phyloP scores from a whole-genome alignment of 2,888 invertebrate genomes.

The Pheosia gnoma region DNA sequence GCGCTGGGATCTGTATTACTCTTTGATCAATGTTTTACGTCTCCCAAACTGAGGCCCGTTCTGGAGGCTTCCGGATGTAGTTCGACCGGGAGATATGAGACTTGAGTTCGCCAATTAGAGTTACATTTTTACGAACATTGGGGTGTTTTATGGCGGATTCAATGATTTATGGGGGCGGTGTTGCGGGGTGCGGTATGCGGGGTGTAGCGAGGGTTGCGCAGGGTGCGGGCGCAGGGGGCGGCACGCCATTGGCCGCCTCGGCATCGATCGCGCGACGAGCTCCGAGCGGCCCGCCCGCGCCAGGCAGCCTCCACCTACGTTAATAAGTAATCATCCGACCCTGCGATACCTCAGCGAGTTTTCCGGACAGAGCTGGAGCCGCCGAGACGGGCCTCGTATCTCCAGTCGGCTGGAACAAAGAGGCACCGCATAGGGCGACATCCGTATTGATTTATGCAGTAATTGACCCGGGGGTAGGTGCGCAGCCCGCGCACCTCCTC shows the following conservation, averaged over 20 bases:
- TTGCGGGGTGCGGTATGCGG: slow-evolving; percentile 69
- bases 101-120: slow-evolving; percentile 80
- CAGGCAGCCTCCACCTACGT: slow-evolving; percentile 83
- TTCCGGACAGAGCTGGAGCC: slow-evolving; percentile 79
- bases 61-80: slow-evolving; percentile 61
- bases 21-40: slow-evolving; percentile 78
- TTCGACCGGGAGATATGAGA: slow-evolving; percentile 72
- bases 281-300: slow-evolving; percentile 78
- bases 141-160: slow-evolving; percentile 83
- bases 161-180: slow-evolving; percentile 83
- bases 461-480: slow-evolving; percentile 76
- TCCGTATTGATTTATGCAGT: slow-evolving; percentile 79
- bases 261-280: slow-evolving; percentile 82
- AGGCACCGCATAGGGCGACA: slow-evolving; percentile 73
- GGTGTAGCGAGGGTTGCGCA: slow-evolving; percentile 73
- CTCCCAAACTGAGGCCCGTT: slow-evolving; percentile 58
- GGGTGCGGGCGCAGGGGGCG: slow-evolving; percentile 71
- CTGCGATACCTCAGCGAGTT: slow-evolving; percentile 80
- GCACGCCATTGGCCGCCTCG: slow-evolving; percentile 81
- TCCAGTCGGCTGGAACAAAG: slow-evolving; percentile 79
- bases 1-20: slow-evolving; percentile 60
- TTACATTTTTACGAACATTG: slow-evolving; percentile 82
- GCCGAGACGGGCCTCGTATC: slow-evolving; percentile 76
- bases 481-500: slow-evolving; percentile 64
- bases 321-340: slow-evolving; percentile 84